phyloP scores from a whole-genome alignment of 2,113 vertebrate genomes.

The Rhinopomastus cyanomelas region DNA sequence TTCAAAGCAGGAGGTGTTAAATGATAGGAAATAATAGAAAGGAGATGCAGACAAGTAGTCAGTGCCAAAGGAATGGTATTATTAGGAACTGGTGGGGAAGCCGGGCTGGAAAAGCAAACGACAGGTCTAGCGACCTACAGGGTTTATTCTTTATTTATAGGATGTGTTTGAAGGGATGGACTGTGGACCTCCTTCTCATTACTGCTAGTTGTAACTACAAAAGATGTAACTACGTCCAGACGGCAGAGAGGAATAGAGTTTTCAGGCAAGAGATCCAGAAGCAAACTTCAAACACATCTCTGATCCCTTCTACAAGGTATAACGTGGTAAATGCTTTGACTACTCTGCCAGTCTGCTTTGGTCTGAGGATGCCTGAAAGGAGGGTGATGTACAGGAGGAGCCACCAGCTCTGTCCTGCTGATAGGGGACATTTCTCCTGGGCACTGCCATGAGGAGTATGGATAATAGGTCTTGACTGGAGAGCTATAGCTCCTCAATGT shows the following conservation, averaged over 20 bases:
- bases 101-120: conserved; percentile 11
- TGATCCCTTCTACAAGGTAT: background rate
- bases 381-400: background rate
- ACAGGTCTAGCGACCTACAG: background rate
- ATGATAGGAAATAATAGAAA: conserved; percentile 14
- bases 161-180: conserved; percentile 13
- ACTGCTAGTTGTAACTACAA: background rate
- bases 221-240: background rate
- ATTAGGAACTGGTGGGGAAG: background rate
- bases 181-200: background rate
- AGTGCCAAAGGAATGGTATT: background rate
- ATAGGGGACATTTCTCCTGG: background rate
- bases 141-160: conserved; percentile 21
- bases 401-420: background rate
- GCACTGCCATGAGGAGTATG: background rate
- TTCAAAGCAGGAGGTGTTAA: conserved; percentile 37
- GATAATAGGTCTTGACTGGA: background rate
- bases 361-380: background rate
- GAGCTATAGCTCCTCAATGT: background rate
- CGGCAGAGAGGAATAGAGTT: conserved; percentile 3
- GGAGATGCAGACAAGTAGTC: background rate
- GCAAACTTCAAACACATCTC: background rate
- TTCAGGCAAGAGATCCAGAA: conserved; percentile 4
- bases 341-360: background rate
- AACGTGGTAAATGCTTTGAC: background rate